Percentiles rank a stretch among this genome's conserved stretches.
Evolutionary conservation across 2,888 invertebrate genomes (phyloP).

Genomic region (Nycteola revayana): DNA sequence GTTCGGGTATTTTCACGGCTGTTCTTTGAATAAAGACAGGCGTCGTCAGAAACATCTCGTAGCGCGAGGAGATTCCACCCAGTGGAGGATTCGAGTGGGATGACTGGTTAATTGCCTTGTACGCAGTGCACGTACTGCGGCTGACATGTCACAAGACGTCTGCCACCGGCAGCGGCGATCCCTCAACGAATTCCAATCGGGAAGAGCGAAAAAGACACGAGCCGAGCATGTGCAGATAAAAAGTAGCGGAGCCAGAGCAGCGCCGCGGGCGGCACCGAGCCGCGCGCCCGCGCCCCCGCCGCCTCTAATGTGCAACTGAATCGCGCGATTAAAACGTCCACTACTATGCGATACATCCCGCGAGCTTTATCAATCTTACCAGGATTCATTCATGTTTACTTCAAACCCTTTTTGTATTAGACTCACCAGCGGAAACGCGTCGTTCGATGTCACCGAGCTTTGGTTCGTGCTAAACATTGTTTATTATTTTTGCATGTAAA

Average conservation of each 20-base stretch:
- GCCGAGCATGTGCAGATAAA: conserved; percentile 72
- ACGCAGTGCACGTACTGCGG: conserved; percentile 73
- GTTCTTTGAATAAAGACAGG: conserved; percentile 67
- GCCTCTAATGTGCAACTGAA: conserved; percentile 46
- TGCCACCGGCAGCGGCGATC: conserved; percentile 80
- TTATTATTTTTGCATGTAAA: conserved; percentile 12
- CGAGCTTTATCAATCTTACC: conserved; percentile 41
- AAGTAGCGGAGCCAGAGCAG: conserved; percentile 63
- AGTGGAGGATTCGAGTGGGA: conserved; percentile 54
- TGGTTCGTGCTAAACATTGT: conserved; percentile 9
- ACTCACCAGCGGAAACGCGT: conserved; percentile 16
- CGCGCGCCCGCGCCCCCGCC: conserved; percentile 34
- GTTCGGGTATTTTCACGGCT: conserved; percentile 61
- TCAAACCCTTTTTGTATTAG: conserved; percentile 29
- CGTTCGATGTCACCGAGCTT: conserved; percentile 9
- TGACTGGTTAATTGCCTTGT: conserved; percentile 75
- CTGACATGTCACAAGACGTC: conserved; percentile 79
- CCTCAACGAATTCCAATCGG: conserved; percentile 78
- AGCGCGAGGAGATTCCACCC: conserved; percentile 50
- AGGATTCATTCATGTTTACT: conserved; percentile 44
- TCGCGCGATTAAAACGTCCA: conserved; percentile 56
- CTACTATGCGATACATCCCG: conserved; percentile 41
- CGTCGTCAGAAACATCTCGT: conserved; percentile 51
- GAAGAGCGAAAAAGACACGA: conserved; percentile 81
- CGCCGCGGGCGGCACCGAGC: conserved; percentile 67